These are phyloP conservation scores for Physocephala rufipes DNA, from an alignment of 2,888 invertebrate species.

Conservation along the genomic window DNA sequence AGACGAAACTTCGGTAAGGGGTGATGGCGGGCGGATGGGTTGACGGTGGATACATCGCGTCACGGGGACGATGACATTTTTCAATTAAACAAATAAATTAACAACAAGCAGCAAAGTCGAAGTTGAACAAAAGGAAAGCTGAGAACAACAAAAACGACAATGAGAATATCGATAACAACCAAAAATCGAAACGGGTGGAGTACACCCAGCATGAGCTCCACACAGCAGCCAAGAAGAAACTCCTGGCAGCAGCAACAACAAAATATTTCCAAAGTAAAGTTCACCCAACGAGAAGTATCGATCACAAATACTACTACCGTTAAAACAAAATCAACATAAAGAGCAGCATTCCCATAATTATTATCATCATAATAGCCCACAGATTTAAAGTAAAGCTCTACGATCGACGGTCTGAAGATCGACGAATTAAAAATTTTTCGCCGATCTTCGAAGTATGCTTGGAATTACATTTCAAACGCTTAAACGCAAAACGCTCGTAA, in stretches of 20 bases:
- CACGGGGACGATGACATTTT: constrained; percentile 54
- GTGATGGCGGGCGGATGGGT: constrained; percentile 4
- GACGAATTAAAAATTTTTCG: constrained; percentile 11
- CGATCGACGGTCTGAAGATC: constrained; percentile 14
- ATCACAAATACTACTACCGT: constrained; percentile 37
- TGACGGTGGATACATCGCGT: constrained; percentile 30
- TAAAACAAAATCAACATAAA: constrained; percentile 29
- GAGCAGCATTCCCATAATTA: constrained; percentile 15
- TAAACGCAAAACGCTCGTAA: no score
- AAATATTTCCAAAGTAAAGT: not conserved
- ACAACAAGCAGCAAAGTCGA: constrained; percentile 45
- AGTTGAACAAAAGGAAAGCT: constrained; percentile 28
- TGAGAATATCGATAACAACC: no score
- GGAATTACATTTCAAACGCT: no score
- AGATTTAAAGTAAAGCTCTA: constrained; percentile 45
- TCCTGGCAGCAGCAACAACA: constrained; percentile 35
- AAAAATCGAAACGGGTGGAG: constrained; percentile 17
- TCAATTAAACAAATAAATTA: constrained; percentile 64
- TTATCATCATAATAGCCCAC: not conserved
- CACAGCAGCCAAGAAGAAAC: constrained; percentile 36
- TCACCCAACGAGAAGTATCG: constrained; percentile 18
- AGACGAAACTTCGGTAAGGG: constrained; percentile 20
- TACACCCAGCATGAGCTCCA: constrained; percentile 26
- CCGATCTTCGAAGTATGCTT: not conserved
- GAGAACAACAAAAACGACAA: constrained; percentile 27